Conservation (phyloP, 2,797 vertebrate species). For the Aldrovandia affinis region DNA sequence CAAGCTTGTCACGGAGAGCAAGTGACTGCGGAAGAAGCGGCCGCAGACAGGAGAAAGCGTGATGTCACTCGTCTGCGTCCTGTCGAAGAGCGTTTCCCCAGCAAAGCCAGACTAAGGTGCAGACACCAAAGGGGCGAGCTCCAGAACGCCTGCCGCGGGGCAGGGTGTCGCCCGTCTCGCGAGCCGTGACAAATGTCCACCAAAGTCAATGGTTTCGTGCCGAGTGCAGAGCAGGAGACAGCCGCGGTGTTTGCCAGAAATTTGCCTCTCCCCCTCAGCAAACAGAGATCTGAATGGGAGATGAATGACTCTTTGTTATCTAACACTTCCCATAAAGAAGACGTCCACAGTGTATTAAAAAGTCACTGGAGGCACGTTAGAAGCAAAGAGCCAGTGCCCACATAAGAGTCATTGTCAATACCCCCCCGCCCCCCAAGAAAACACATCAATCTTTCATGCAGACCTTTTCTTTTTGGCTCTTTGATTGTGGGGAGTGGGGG, state of each 20-base stretch:
- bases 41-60: neutral
- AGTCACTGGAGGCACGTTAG: neutral
- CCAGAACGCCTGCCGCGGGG: no score
- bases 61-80: neutral
- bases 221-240: neutral
- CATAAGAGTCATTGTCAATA: neutral
- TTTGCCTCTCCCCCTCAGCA: neutral
- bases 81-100: neutral
- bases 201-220: neutral
- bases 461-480: slow-evolving; percentile 11
- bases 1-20: neutral
- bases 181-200: neutral
- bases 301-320: slow-evolving; percentile 23
- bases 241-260: neutral
- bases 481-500: neutral
- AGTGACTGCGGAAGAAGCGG: no score
- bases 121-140: no score
- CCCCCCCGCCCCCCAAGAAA: neutral
- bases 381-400: slow-evolving; percentile 2
- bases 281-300: neutral
- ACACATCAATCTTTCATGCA: neutral
- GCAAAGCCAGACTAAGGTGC: neutral
- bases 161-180: neutral
- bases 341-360: slow-evolving; percentile 15
- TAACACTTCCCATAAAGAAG: slow-evolving; percentile 15